A percentile compares a stretch with the other conserved stretches of the same genome.
phyloP scores from a whole-genome alignment of 2,888 invertebrate genomes.

The Ellobium chinense region DNA sequence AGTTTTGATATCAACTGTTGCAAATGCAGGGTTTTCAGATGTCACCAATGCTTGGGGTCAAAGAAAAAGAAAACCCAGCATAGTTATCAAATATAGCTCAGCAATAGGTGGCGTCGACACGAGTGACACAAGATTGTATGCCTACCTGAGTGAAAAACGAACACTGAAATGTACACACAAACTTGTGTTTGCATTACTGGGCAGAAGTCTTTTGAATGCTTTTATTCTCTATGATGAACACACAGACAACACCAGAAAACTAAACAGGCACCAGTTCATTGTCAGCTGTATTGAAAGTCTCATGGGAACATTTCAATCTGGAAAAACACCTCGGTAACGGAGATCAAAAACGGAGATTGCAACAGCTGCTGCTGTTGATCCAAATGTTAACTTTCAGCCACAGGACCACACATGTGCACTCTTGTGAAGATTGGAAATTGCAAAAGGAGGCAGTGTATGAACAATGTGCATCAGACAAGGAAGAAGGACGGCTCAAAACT shows the following conservation, averaged over 20 bases:
- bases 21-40: no score
- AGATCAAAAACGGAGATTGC: background rate
- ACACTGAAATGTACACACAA: constrained; percentile 25
- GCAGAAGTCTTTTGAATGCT: background rate
- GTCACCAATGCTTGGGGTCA: no score
- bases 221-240: background rate
- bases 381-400: background rate
- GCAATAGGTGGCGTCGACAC: constrained; percentile 33
- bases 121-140: constrained; percentile 15
- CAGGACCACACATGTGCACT: no score
- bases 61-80: no score
- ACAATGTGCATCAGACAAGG: no score
- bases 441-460: no score
- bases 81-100: constrained; percentile 4
- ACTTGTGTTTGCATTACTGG: background rate
- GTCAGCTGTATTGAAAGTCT: background rate
- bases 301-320: background rate
- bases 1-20: constrained; percentile 7
- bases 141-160: constrained; percentile 17
- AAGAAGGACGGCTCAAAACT: no score
- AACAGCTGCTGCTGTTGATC: background rate
- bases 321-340: background rate
- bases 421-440: no score
- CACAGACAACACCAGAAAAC: background rate
- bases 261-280: background rate